Percentiles rank a stretch among this genome's conserved stretches.
Evolutionary conservation across 2,797 vertebrate genomes (phyloP).

Genomic region (Simalia tracyae): DNA sequence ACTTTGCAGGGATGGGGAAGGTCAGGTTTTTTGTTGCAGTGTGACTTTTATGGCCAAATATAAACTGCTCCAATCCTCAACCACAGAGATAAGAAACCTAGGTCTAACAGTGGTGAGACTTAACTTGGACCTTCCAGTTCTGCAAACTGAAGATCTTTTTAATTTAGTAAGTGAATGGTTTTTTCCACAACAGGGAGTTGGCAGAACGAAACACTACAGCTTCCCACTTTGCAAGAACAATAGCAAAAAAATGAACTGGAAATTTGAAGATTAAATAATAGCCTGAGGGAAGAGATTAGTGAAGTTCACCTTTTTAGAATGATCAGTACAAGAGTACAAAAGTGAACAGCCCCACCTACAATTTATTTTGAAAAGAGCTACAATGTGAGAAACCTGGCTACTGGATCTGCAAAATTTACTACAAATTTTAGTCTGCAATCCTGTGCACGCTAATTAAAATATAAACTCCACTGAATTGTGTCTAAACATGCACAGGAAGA

Average conservation of each 20-base stretch:
- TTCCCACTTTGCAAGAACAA: not conserved
- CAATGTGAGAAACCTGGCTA: not conserved
- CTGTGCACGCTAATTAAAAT: not conserved
- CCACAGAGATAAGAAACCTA: not conserved
- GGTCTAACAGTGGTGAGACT: not conserved
- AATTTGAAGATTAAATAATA: not conserved
- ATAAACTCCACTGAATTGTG: not conserved
- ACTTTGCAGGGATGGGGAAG: conserved; percentile 3
- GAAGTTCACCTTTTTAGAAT: not conserved
- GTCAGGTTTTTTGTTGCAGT: conserved; percentile 9
- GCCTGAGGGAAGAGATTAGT: not conserved
- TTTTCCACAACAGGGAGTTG: not conserved
- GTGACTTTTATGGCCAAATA: conserved; percentile 7
- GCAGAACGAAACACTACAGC: not conserved
- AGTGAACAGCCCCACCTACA: not conserved
- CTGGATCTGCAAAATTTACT: not conserved
- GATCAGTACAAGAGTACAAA: not conserved
- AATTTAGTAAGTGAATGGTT: not conserved
- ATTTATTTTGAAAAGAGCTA: not conserved
- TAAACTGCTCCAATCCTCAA: not conserved
- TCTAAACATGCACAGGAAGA: not conserved
- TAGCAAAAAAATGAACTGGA: not conserved
- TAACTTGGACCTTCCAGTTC: not conserved
- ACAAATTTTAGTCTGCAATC: not conserved
- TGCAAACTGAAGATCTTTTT: not conserved